A percentile compares a stretch with the other conserved stretches of the same genome.
phyloP scores from a whole-genome alignment of 2,888 invertebrate genomes.

The Cephus rjabovi region DNA sequence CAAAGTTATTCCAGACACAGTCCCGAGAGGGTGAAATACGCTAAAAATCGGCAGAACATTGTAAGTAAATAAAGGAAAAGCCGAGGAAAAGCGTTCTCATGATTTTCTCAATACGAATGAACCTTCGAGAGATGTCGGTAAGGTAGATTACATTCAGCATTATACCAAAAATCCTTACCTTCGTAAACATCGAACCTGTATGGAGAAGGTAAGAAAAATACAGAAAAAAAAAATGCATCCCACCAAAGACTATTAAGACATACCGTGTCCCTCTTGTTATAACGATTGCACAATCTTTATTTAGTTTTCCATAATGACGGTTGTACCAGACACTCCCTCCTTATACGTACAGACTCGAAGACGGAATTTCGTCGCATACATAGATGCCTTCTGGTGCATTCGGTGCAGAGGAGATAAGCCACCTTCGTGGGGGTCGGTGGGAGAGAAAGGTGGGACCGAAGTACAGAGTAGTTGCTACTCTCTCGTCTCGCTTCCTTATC shows the following conservation, averaged over 20 bases:
- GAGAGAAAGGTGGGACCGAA: slow-evolving; percentile 1
- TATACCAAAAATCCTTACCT: no score
- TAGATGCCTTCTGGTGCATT: slow-evolving; percentile 33
- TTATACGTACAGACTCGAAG: no score
- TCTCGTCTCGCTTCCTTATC: background rate
- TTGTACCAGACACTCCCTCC: slow-evolving; percentile 10
- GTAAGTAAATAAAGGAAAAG: background rate
- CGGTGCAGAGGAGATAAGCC: slow-evolving; percentile 36
- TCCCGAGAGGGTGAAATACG: background rate
- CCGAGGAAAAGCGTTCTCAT: background rate
- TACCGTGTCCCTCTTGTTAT: background rate
- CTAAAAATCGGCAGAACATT: background rate
- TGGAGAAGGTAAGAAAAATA: no score
- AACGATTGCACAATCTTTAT: slow-evolving; percentile 24
- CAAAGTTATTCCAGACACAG: background rate
- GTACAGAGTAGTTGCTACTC: background rate
- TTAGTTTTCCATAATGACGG: slow-evolving; percentile 23
- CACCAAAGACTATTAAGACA: no score
- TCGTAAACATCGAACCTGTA: no score
- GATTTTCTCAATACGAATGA: background rate
- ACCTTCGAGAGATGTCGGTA: no score
- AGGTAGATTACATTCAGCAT: no score
- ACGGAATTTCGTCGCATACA: slow-evolving; percentile 28
- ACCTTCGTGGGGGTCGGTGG: slow-evolving; percentile 9
- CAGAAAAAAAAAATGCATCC: no score